Evolutionary conservation across 2,888 invertebrate genomes (phyloP).

Genomic region (Anthrax anthrax): DNA sequence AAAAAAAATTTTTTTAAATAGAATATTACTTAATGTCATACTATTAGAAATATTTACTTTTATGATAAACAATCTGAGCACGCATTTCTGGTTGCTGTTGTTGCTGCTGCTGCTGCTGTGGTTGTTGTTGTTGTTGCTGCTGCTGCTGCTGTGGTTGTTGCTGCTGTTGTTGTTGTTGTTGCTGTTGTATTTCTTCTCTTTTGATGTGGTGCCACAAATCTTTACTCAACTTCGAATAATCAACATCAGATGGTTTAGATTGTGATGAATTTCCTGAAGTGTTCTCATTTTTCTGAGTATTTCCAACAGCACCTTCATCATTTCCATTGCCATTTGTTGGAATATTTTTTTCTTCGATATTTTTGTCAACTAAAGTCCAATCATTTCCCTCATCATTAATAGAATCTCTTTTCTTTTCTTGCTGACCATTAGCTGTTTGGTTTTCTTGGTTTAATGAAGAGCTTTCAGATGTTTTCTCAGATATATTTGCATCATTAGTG

Average conservation of each 20-base stretch:
- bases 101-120: no score
- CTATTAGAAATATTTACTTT: slow-evolving; percentile 1
- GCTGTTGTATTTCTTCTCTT: slow-evolving; percentile 14
- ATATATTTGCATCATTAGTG: background rate
- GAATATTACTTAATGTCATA: background rate
- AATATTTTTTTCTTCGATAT: slow-evolving; percentile 1
- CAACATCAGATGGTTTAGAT: background rate
- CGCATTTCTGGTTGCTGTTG: background rate
- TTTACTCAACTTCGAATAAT: slow-evolving; percentile 21
- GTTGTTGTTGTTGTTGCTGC: no score
- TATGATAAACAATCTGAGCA: slow-evolving; percentile 4
- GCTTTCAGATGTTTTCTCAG: background rate
- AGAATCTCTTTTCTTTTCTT: background rate
- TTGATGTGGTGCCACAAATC: slow-evolving; percentile 22
- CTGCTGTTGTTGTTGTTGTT: slow-evolving; percentile 12
- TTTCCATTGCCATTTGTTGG: background rate
- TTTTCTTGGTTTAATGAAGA: background rate
- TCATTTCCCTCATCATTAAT: slow-evolving; percentile 17
- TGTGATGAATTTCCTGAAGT: background rate
- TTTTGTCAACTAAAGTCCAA: slow-evolving; percentile 27
- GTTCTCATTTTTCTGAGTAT: slow-evolving; percentile 5
- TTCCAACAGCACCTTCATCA: slow-evolving; percentile 7
- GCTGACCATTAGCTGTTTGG: background rate
- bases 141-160: no score
- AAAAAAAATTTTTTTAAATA: background rate